These are phyloP conservation scores for Lepus townsendii DNA, from an alignment of 2,797 vertebrate genomes.

Conservation along the genomic window DNA sequence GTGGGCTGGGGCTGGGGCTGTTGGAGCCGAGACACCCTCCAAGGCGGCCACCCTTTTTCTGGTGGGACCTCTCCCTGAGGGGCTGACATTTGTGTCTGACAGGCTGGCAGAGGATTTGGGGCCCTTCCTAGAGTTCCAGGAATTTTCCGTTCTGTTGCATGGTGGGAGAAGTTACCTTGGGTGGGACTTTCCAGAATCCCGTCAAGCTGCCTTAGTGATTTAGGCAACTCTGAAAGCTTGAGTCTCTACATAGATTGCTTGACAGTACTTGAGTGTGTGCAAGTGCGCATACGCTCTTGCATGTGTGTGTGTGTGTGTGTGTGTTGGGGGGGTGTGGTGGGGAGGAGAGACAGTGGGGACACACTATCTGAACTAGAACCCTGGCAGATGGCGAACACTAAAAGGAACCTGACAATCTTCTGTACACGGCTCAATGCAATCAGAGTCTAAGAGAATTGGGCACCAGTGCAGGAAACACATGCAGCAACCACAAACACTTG, in stretches of 20 bases:
- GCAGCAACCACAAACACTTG: not conserved
- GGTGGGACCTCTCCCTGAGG: too few relatives aligned
- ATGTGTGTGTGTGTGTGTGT: too few relatives aligned
- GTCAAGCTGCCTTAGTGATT: not conserved
- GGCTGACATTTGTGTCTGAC: not conserved
- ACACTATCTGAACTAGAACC: conserved; percentile 1
- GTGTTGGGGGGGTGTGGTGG: too few relatives aligned
- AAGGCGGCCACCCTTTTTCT: not conserved
- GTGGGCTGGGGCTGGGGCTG: too few relatives aligned
- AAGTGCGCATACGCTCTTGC: too few relatives aligned
- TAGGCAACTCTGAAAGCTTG: not conserved
- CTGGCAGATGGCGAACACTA: not conserved
- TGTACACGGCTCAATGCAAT: not conserved
- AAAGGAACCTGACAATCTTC: conserved; percentile 13
- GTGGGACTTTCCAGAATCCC: not conserved
- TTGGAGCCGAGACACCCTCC: not conserved
- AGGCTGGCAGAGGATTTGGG: not conserved
- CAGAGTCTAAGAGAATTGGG: not conserved
- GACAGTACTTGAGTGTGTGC: not conserved
- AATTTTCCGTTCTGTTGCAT: not conserved
- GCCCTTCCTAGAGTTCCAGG: not conserved
- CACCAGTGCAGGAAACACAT: not conserved
- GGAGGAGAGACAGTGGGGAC: not conserved
- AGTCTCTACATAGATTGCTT: not conserved
- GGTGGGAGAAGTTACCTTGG: not conserved